Percentiles rank a stretch among this genome's conserved stretches.
Evolutionary conservation across 2,113 vertebrate species (phyloP).

Genomic region (Cololabis saira): DNA sequence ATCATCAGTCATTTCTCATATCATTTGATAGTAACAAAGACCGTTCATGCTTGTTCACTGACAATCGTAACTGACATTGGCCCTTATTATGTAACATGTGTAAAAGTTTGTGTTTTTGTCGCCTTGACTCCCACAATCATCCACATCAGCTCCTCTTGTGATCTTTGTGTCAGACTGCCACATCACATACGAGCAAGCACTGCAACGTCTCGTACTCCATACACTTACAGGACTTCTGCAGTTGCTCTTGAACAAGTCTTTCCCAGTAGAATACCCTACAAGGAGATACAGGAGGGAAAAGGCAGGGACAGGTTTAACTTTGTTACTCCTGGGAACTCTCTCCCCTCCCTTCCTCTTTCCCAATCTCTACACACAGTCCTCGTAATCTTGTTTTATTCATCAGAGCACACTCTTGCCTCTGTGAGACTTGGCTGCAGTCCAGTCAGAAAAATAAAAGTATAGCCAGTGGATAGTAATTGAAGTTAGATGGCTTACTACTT

Average conservation of each 20-base stretch:
- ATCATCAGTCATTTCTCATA: constrained; percentile 45
- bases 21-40: constrained; percentile 37
- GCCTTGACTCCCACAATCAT: constrained; percentile 4
- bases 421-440: constrained; percentile 24
- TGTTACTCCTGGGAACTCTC: constrained; percentile 45
- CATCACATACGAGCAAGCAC: constrained; percentile 15
- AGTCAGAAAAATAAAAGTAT: constrained; percentile 15
- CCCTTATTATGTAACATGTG: constrained; percentile 30
- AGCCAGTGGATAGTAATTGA: background rate
- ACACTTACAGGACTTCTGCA: constrained; percentile 7
- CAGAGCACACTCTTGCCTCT: constrained; percentile 57
- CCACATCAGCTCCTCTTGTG: constrained; percentile 1
- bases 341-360: constrained; percentile 7
- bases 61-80: constrained; percentile 4
- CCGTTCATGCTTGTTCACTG: constrained; percentile 6
- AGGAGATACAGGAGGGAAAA: constrained; percentile 37
- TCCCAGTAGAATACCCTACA: constrained; percentile 64
- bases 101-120: background rate
- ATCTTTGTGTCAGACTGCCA: constrained; percentile 12
- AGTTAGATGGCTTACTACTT: background rate
- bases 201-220: constrained; percentile 8
- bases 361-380: constrained; percentile 30
- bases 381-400: constrained; percentile 79
- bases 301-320: constrained; percentile 36
- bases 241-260: constrained; percentile 1